phyloP scores from a whole-genome alignment of 2,888 invertebrate species.

The Xylocampa areola region DNA sequence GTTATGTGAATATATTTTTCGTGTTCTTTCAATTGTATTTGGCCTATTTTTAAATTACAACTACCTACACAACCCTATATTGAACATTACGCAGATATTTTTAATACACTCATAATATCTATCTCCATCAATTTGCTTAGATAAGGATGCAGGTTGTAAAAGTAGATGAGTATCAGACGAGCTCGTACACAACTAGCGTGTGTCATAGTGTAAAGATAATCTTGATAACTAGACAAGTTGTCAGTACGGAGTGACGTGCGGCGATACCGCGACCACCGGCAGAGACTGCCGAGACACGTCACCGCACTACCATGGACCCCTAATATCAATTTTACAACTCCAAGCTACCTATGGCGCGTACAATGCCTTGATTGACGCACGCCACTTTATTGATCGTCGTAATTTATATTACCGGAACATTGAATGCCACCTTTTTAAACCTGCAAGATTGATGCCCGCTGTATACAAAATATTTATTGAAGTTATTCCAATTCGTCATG shows the following conservation, averaged over 20 bases:
- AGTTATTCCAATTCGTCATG: conserved; percentile 51
- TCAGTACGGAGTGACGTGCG: conserved; percentile 42
- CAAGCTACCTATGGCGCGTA: conserved; percentile 54
- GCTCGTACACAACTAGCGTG: conserved; percentile 31
- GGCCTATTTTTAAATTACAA: background rate
- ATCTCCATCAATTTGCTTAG: background rate
- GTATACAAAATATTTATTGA: conserved; percentile 54
- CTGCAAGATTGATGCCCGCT: conserved; percentile 63
- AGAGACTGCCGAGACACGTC: conserved; percentile 55
- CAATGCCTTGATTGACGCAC: conserved; percentile 65
- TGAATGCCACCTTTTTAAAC: conserved; percentile 63
- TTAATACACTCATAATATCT: background rate
- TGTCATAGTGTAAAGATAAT: conserved; percentile 61
- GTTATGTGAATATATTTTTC: conserved; percentile 66
- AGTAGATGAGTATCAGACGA: conserved; percentile 38
- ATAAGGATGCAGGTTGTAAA: conserved; percentile 21
- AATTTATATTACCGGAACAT: conserved; percentile 70
- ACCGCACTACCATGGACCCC: conserved; percentile 48
- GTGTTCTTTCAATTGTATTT: conserved; percentile 4
- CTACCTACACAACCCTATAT: too few relatives aligned
- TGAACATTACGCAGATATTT: background rate
- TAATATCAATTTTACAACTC: conserved; percentile 60
- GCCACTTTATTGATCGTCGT: conserved; percentile 65
- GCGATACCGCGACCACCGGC: conserved; percentile 58
- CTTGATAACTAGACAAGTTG: conserved; percentile 63